Base-by-base conservation (phyloP, 2,888 invertebrate species). In the Eupithecia centaureata region DNA sequence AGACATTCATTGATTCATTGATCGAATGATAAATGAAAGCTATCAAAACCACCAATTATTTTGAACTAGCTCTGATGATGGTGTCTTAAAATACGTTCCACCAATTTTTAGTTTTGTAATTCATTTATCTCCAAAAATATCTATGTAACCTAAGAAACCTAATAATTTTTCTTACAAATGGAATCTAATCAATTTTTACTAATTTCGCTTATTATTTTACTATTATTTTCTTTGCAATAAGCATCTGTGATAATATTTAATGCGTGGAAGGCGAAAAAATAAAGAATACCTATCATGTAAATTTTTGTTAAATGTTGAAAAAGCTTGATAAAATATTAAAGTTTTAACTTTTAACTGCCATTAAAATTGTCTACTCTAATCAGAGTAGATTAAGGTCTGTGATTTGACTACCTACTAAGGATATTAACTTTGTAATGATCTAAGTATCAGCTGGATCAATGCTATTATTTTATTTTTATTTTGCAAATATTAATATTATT, bases 221-320 rank as follows among this genome's bases (percentile, higher is more conserved):
- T 27, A n/a, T 27, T 52, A 52, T 63, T 85, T 85, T 80, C 78
- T 86, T 87, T 86, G 86, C 86, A 85, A 87, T 88, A 86, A 86
- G 83, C 83, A 87, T 85, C 91, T 91, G 92, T 91, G 92, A 91
- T 92, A 91, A 82, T 86, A 85, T 84, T 82, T 84, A 83, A 79
- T 81, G 76, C 79, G 82, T 77, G 74, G 61, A 80, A 82, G 73
- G 74, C 72, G 67, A 75, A 71, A 78, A 80, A 60, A n/a, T n/a
- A n/a, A n/a, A n/a, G n/a, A 63, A 38, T 25, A 13, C 27, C 63
- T 68, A 67, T 68, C 59, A 67, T 67, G 64, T 52, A 68, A 68
- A 52, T 67, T 61, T 63, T 62, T 56, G 42, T 67, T 32, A 27
- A 57, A n/a, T 22, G 84, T 88, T 87, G 85, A 88, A 47, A 47